phyloP scores from a whole-genome alignment of 2,888 invertebrate genomes.

The Hedychridium roseum region DNA sequence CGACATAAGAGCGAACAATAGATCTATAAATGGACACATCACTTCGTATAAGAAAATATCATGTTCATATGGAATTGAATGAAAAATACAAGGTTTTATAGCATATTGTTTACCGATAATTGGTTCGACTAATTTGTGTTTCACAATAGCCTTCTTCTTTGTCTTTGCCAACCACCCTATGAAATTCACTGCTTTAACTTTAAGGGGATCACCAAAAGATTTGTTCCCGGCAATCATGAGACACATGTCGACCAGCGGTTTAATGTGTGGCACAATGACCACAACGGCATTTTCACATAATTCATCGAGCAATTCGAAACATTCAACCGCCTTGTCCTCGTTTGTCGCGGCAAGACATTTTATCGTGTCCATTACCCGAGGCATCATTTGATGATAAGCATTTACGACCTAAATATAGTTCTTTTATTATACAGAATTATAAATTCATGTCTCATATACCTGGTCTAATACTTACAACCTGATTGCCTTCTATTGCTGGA shows the following conservation, averaged over 20 bases:
- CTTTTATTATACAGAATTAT: constrained; percentile 12
- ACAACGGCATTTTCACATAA: constrained; percentile 71
- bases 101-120: constrained; percentile 62
- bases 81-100: too few species aligned
- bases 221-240: constrained; percentile 70
- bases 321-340: constrained; percentile 70
- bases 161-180: constrained; percentile 73
- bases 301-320: constrained; percentile 73
- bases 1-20: constrained; percentile 76
- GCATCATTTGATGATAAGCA: constrained; percentile 70
- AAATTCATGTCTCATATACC: neutral
- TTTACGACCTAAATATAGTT: constrained; percentile 64
- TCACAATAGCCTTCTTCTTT: constrained; percentile 77
- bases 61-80: too few species aligned
- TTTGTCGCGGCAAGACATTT: constrained; percentile 68
- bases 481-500: constrained; percentile 72
- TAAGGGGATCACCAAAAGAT: constrained; percentile 69
- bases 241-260: constrained; percentile 72
- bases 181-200: constrained; percentile 75
- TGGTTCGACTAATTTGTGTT: constrained; percentile 75
- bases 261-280: constrained; percentile 72
- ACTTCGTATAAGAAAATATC: constrained; percentile 3
- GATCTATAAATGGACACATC: constrained; percentile 61
- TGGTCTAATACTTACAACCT: constrained; percentile 65
- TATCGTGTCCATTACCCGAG: constrained; percentile 71